Evolutionary conservation across 2,888 invertebrate genomes (phyloP).

Genomic region (Trissoscelio sp.): DNA sequence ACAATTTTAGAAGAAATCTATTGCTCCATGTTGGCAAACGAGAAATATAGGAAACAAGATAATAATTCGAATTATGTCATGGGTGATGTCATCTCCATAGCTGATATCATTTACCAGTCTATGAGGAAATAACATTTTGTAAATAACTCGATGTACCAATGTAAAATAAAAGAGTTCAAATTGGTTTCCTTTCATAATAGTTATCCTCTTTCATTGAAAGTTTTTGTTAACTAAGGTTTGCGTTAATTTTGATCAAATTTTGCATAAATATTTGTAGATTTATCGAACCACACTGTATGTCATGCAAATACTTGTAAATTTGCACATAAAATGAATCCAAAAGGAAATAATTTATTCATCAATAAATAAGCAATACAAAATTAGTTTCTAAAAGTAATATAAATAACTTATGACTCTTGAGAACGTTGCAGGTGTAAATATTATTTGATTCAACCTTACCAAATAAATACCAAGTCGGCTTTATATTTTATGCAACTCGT

Average conservation of each 20-base stretch:
- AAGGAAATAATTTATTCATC: no score
- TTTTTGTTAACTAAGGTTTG: no score
- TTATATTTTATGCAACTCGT: background rate
- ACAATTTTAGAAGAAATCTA: slow-evolving; percentile 75
- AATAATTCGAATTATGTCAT: slow-evolving; percentile 72
- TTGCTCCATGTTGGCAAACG: slow-evolving; percentile 6
- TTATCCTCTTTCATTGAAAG: no score
- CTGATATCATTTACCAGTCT: slow-evolving; percentile 74
- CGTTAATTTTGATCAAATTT: no score
- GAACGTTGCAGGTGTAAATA: background rate
- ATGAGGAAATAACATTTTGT: slow-evolving; percentile 7
- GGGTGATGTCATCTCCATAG: slow-evolving; percentile 75
- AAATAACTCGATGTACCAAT: background rate
- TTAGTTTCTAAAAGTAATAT: background rate
- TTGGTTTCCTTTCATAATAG: background rate
- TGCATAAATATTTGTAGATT: no score
- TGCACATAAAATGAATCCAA: no score
- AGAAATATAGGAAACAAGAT: slow-evolving; percentile 17
- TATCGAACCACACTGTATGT: no score
- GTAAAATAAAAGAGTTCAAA: background rate
- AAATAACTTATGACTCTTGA: slow-evolving; percentile 4
- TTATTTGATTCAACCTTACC: slow-evolving; percentile 5
- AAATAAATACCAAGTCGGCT: background rate
- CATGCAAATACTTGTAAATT: no score
- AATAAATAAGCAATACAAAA: no score